These are phyloP conservation scores for Premnoplex brunnescens DNA, from an alignment of 2,797 vertebrate genomes.

Conservation along the genomic window DNA sequence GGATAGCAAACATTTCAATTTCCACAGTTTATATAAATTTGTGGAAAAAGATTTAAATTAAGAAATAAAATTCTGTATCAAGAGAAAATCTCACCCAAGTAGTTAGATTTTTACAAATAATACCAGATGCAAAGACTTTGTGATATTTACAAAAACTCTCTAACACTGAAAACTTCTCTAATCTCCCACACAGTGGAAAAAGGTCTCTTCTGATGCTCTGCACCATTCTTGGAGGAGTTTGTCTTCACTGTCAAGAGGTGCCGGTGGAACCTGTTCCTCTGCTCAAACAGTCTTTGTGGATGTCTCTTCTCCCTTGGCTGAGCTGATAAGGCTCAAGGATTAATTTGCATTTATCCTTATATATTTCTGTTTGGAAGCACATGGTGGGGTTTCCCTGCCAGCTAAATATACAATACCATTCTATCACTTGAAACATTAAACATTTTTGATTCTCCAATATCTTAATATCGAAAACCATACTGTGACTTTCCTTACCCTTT, in stretches of 20 bases:
- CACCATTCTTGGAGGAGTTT: not conserved
- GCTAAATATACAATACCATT: not conserved
- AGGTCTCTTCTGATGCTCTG: not conserved
- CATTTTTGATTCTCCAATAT: not conserved
- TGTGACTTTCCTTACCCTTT: slow-evolving; percentile 83
- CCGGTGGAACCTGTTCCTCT: not conserved
- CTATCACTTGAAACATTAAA: not conserved
- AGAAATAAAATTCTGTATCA: not conserved
- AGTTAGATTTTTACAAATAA: not conserved
- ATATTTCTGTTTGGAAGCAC: not conserved
- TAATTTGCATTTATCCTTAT: not conserved
- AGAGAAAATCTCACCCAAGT: not conserved
- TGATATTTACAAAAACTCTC: not conserved
- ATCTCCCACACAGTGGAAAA: not conserved
- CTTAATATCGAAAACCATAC: not conserved
- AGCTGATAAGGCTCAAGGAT: not conserved
- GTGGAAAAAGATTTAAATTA: not conserved
- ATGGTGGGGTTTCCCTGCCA: not conserved
- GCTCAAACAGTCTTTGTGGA: not conserved
- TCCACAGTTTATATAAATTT: not conserved
- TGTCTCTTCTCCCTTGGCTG: not conserved
- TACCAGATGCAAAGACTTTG: not conserved
- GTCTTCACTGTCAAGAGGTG: not conserved
- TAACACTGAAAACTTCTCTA: not conserved
- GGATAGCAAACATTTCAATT: not conserved